Evolutionary conservation across 2,888 invertebrate genomes (phyloP), one percentile per base, ranked within the genome.

Genomic region (Rhopalosiphum nymphaeae): DNA sequence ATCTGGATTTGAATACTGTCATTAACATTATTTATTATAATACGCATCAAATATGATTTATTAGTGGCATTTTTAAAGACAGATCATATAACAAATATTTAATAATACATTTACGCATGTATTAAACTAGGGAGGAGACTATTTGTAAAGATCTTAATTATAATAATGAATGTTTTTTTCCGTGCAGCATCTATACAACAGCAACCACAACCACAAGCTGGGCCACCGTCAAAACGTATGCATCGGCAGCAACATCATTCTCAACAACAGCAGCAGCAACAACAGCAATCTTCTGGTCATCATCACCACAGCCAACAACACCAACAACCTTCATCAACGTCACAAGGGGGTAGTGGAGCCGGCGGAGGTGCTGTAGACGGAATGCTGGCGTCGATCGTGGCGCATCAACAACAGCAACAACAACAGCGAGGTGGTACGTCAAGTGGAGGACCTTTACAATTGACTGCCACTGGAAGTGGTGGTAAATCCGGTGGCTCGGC

Each of bases 151-250:
- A 78, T 42, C 3, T 78, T 36, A 78, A 36, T 36, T n/a, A 21
- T 36, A 78, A 36, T 36, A 21, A 36, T 78, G 78, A 36, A 78
- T 78, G 0, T 78, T 67, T 92, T 87, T 92, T 67, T 25, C 0
- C 7, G 16, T 13, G 5, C 2, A 57, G 84, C 26, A 84, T 36
- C 57, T 36, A 13, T 26, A 36, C 78, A 53, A 78, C 44, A 92
- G 36, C 93, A 93, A 46, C 93, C 89, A 11, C 89, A 85, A 53
- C 95, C 95, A 1, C 94, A 94, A 26, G 94, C 85, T 13, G 94
- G 94, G 36, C 98, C 98, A 95, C 97, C 98, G 89, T 96, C 98
- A 95, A 98, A 98, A 96, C 97, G 98, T 95, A 97, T 98, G 67
- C 95, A 95, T 42, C 94, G 95, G 86, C 95, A 95, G 95, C 95